Conservation (phyloP, 2,797 vertebrate species). For the Lates japonicus region DNA sequence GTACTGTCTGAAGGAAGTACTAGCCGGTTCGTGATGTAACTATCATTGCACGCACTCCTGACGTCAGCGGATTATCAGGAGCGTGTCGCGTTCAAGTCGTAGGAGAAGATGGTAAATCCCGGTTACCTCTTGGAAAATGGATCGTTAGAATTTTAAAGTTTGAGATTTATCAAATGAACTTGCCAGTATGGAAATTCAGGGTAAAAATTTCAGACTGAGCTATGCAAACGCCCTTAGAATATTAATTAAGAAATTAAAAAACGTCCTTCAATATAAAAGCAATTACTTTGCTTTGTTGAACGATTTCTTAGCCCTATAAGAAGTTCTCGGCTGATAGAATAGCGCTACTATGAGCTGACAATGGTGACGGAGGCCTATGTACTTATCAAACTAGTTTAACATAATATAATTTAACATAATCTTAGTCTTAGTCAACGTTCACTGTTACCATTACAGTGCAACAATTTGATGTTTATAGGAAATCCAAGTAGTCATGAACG, state of each 20-base stretch:
- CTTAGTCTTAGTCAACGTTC: background rate
- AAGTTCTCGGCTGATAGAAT: background rate
- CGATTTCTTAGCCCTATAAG: background rate
- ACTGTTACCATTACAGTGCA: background rate
- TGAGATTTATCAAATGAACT: background rate
- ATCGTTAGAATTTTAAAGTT: background rate
- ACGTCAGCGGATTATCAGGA: conserved; percentile 20
- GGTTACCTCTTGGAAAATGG: fast-evolving
- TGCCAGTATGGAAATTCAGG: too few relatives aligned
- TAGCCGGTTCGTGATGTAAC: conserved; percentile 47
- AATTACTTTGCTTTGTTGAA: too few relatives aligned
- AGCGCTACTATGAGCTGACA: background rate
- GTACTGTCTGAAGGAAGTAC: conserved; percentile 25
- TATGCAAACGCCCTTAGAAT: too few relatives aligned
- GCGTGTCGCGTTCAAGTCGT: fast-evolving
- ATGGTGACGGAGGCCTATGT: background rate
- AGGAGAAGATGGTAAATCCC: background rate
- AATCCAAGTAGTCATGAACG: conserved; percentile 1
- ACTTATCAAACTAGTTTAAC: background rate
- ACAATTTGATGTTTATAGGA: fast-evolving
- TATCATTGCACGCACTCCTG: background rate
- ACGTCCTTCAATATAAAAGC: background rate
- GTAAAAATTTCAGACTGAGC: background rate
- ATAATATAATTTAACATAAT: background rate
- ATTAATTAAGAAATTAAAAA: too few relatives aligned